Conservation (phyloP, 2,888 invertebrate genomes). For the Drosophila mimica region DNA sequence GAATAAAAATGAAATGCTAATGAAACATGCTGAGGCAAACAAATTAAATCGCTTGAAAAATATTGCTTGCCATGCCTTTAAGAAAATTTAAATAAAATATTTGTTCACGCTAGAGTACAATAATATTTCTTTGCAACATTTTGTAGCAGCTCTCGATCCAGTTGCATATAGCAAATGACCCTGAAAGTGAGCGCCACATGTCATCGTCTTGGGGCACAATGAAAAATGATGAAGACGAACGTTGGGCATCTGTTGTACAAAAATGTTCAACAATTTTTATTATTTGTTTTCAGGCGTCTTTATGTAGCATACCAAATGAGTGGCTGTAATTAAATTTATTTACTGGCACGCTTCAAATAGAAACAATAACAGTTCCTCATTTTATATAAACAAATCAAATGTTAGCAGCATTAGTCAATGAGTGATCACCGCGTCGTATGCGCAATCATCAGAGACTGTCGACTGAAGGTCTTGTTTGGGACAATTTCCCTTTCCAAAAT, state of each 20-base stretch:
- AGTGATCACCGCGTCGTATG: slow-evolving; percentile 39
- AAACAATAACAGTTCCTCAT: slow-evolving; percentile 39
- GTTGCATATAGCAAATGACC: slow-evolving; percentile 59
- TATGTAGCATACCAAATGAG: slow-evolving; percentile 49
- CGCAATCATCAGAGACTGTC: slow-evolving; percentile 36
- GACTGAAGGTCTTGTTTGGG: slow-evolving; percentile 30
- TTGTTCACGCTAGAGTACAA: not conserved
- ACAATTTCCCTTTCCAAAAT: slow-evolving; percentile 35
- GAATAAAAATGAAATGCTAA: not conserved
- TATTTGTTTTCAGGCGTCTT: slow-evolving; percentile 32
- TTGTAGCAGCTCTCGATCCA: slow-evolving; percentile 53
- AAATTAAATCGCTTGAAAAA: not conserved
- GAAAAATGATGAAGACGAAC: slow-evolving; percentile 22
- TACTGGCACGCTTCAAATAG: slow-evolving; percentile 61
- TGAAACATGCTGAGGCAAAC: not conserved
- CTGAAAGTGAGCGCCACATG: slow-evolving; percentile 63
- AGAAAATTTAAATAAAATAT: not conserved
- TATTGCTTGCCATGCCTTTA: not conserved
- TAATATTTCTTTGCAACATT: slow-evolving; percentile 19
- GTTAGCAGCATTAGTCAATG: slow-evolving; percentile 63
- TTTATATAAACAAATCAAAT: slow-evolving; percentile 59
- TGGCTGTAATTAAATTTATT: slow-evolving; percentile 70
- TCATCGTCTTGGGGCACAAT: slow-evolving; percentile 51
- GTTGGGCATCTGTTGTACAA: slow-evolving; percentile 60
- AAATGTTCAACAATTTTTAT: slow-evolving; percentile 41